Conservation (phyloP, 2,888 invertebrate species). For the Hipparchia semele region DNA sequence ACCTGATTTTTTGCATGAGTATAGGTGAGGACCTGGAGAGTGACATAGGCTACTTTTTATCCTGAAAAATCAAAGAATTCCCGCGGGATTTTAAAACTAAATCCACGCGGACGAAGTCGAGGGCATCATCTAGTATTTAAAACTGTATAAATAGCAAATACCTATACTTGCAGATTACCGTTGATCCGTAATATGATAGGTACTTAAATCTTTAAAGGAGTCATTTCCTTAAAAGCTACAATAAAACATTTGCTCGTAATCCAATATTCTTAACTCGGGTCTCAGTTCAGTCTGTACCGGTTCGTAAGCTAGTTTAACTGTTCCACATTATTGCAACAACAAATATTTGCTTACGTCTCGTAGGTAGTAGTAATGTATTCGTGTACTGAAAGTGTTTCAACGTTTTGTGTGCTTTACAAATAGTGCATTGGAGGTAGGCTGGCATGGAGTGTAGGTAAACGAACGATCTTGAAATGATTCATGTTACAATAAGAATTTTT, state of each 20-base stretch:
- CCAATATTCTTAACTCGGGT: constrained; percentile 1
- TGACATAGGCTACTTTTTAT: no score
- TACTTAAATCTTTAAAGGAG: constrained; percentile 4
- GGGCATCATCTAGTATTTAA: no score
- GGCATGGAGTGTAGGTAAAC: not conserved
- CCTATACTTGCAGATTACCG: not conserved
- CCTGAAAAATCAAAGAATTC: no score
- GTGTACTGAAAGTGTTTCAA: constrained; percentile 13
- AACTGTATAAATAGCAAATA: no score
- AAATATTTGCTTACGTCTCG: constrained; percentile 19
- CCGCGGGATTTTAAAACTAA: no score
- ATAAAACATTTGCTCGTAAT: constrained; percentile 13
- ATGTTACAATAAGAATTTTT: not conserved
- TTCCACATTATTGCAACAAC: constrained; percentile 17
- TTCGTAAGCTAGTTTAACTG: constrained; percentile 11
- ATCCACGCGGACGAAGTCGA: no score
- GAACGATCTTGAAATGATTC: not conserved
- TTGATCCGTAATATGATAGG: not conserved
- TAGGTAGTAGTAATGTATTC: constrained; percentile 15
- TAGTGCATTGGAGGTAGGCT: not conserved
- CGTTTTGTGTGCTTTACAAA: constrained; percentile 8
- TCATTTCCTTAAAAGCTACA: constrained; percentile 1
- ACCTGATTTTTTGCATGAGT: no score
- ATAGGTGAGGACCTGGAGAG: no score
- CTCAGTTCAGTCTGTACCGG: constrained; percentile 5